A percentile compares a stretch with the other conserved stretches of the same genome.
phyloP scores from a whole-genome alignment of 2,888 invertebrate species.

The Cephus pygmeus region DNA sequence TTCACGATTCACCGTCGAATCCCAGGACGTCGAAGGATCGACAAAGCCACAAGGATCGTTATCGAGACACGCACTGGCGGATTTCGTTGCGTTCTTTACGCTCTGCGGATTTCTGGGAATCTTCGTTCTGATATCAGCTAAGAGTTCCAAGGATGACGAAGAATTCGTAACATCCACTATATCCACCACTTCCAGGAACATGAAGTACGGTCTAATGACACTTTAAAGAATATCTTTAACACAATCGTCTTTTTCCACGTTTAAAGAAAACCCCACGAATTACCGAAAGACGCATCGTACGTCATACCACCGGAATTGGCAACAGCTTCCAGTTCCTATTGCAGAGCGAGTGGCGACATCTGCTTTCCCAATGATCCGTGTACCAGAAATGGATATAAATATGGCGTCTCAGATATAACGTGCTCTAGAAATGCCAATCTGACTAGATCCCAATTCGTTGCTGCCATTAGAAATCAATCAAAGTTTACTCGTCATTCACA shows the following conservation, averaged over 20 bases:
- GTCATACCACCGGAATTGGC: background rate
- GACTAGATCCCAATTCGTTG: background rate
- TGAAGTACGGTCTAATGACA: background rate
- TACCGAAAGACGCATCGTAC: background rate
- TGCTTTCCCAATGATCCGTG: slow-evolving; percentile 6
- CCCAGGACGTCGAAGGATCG: slow-evolving; percentile 21
- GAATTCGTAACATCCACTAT: too few relatives aligned
- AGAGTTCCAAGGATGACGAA: slow-evolving; percentile 29
- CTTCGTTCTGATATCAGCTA: slow-evolving; percentile 39
- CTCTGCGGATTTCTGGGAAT: slow-evolving; percentile 40
- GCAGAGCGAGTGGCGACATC: slow-evolving; percentile 13
- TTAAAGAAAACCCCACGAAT: too few relatives aligned
- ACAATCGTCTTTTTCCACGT: too few relatives aligned
- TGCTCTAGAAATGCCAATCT: background rate
- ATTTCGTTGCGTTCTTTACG: slow-evolving; percentile 39
- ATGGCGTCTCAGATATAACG: background rate
- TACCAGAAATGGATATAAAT: background rate
- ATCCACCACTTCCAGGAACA: too few relatives aligned
- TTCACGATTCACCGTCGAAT: slow-evolving; percentile 23
- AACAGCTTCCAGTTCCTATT: slow-evolving; percentile 4
- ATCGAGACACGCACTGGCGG: slow-evolving; percentile 32
- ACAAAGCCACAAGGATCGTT: slow-evolving; percentile 20
- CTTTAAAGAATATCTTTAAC: background rate
- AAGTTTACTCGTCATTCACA: slow-evolving; percentile 34
- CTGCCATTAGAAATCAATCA: background rate